phyloP scores from a whole-genome alignment of 2,888 invertebrate genomes.

The Eupithecia inturbata region DNA sequence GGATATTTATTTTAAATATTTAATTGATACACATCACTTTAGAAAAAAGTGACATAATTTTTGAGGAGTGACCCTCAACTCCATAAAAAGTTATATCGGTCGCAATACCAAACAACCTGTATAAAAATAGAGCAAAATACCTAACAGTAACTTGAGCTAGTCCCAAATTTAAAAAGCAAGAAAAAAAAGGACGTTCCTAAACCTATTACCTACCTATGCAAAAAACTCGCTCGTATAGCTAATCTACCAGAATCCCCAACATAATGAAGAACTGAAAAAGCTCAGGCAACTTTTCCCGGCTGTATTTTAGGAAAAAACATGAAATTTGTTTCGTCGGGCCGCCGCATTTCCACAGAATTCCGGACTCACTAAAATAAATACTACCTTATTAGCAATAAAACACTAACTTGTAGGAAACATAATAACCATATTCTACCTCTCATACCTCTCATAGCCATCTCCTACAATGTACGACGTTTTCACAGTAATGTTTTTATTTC shows the following conservation, averaged over 20 bases:
- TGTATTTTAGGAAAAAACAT: conserved; percentile 31
- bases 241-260: conserved; percentile 34
- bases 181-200: conserved; percentile 21
- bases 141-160: neutral
- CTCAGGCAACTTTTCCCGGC: conserved; percentile 21
- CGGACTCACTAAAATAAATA: neutral
- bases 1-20: too few species aligned
- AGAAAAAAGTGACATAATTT: too few species aligned
- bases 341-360: conserved; percentile 7
- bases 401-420: too few species aligned
- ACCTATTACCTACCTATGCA: conserved; percentile 22
- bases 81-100: too few species aligned
- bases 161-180: neutral
- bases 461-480: too few species aligned
- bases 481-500: too few species aligned
- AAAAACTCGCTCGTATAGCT: conserved; percentile 33
- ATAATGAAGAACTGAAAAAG: conserved; percentile 35
- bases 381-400: neutral
- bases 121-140: neutral
- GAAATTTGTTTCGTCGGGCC: conserved; percentile 19
- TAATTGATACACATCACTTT: too few species aligned
- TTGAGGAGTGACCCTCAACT: too few species aligned
- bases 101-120: too few species aligned
- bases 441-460: too few species aligned
- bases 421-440: too few species aligned